Evolutionary conservation across 2,888 invertebrate species (phyloP).

Genomic region (Zaprionus bogoriensis): DNA sequence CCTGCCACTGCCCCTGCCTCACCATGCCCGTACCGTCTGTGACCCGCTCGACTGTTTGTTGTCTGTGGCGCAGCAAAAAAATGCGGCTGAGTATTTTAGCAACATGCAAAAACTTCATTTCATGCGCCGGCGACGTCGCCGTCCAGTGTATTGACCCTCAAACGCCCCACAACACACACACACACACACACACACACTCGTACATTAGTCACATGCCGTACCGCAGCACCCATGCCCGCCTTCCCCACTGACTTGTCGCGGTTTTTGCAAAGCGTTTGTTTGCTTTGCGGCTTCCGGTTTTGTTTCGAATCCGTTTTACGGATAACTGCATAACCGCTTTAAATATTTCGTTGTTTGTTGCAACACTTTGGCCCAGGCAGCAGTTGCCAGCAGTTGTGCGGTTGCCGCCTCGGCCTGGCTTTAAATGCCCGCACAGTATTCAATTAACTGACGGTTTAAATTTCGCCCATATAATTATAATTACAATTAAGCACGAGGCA

Average conservation of each 20-base stretch:
- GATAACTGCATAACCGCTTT: conserved; percentile 66
- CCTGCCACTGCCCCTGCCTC: neutral
- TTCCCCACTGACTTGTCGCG: conserved; percentile 54
- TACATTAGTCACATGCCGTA: conserved; percentile 41
- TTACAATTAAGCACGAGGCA: neutral
- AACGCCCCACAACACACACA: conserved; percentile 20
- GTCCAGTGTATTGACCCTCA: conserved; percentile 72
- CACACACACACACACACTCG: conserved; percentile 8
- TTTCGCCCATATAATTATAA: conserved; percentile 16
- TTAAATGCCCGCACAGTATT: conserved; percentile 2
- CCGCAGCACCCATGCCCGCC: neutral
- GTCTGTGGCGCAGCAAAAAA: conserved; percentile 53
- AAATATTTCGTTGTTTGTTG: conserved; percentile 45
- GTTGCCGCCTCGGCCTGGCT: neutral
- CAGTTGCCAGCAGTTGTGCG: neutral
- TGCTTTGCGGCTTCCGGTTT: conserved; percentile 76
- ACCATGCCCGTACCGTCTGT: conserved; percentile 19
- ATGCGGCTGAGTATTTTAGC: conserved; percentile 71
- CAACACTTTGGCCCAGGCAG: neutral
- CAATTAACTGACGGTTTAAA: conserved; percentile 12
- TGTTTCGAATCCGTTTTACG: conserved; percentile 61
- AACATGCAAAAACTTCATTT: conserved; percentile 74
- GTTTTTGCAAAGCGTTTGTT: conserved; percentile 74
- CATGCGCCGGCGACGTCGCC: conserved; percentile 52
- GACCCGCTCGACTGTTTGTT: conserved; percentile 34